Evolutionary conservation across 2,797 vertebrate species (phyloP).

Genomic region (Microctenopoma stevenorrisi): DNA sequence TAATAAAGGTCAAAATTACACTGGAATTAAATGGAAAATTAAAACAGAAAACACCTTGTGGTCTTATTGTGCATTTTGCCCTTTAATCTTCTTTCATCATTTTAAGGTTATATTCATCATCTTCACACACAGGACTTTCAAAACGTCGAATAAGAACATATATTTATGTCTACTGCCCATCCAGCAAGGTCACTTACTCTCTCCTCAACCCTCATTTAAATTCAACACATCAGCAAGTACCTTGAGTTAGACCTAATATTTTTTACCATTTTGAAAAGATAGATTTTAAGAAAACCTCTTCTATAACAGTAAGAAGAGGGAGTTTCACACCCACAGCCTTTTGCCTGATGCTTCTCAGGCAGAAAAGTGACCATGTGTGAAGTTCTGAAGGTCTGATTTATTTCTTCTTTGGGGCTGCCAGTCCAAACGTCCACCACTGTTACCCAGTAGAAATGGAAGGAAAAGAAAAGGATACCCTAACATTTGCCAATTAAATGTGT

Average conservation of each 20-base stretch:
- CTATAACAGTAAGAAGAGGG: slow-evolving; percentile 1
- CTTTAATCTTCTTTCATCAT: slow-evolving; percentile 8
- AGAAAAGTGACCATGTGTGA: slow-evolving; percentile 50
- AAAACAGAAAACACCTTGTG: slow-evolving; percentile 13
- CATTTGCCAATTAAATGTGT: not conserved
- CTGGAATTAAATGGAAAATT: slow-evolving; percentile 19
- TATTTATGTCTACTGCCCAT: slow-evolving; percentile 7
- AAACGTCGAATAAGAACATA: not conserved
- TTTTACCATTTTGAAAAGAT: slow-evolving; percentile 36
- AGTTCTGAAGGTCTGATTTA: slow-evolving; percentile 50
- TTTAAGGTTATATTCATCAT: not conserved
- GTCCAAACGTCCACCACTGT: slow-evolving; percentile 31
- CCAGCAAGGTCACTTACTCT: slow-evolving; percentile 12
- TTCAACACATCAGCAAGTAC: slow-evolving; percentile 9
- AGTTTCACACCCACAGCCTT: slow-evolving; percentile 19
- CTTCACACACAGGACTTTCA: slow-evolving; percentile 4
- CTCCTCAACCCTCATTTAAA: slow-evolving; percentile 2
- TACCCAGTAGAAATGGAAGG: slow-evolving; percentile 25
- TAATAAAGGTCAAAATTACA: slow-evolving; percentile 63
- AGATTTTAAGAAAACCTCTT: slow-evolving; percentile 23
- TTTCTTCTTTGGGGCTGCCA: slow-evolving; percentile 33
- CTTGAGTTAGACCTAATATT: slow-evolving; percentile 20
- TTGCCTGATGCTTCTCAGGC: slow-evolving; percentile 21
- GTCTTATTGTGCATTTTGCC: not conserved
- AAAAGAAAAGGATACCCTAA: slow-evolving; percentile 10